These are phyloP conservation scores for Stenopsyche tienmushanensis DNA, from an alignment of 1,140 invertebrate species.

Conservation along the genomic window DNA sequence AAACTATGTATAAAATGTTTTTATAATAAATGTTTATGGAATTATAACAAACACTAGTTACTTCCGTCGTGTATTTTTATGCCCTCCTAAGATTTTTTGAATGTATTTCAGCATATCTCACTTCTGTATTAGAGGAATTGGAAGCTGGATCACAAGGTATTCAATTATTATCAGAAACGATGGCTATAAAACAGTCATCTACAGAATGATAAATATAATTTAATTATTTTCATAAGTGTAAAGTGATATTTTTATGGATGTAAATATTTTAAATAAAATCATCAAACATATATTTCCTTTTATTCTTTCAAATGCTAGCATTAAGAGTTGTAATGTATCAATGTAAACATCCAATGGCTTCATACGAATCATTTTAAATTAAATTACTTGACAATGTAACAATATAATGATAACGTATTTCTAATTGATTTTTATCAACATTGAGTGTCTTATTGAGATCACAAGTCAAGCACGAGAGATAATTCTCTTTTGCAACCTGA, in stretches of 20 bases:
- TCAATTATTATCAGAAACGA: slow-evolving; percentile 21
- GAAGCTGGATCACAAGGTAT: slow-evolving; percentile 31
- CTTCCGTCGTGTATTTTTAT: background rate
- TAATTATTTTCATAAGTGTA: no score
- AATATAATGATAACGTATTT: no score
- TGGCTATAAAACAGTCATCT: slow-evolving; percentile 18
- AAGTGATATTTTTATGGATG: no score
- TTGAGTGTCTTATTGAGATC: no score
- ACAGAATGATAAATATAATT: slow-evolving; percentile 6
- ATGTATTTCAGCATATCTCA: slow-evolving; percentile 36
- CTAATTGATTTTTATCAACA: no score
- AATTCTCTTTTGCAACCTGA: no score
- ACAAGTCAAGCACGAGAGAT: no score
- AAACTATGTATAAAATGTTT: slow-evolving; percentile 4
- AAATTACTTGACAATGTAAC: no score
- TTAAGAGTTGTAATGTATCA: background rate
- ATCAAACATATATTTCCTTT: background rate
- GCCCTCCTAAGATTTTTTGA: no score
- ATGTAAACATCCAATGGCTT: no score
- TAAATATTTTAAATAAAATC: no score
- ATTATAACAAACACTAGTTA: slow-evolving; percentile 9
- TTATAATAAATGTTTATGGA: background rate
- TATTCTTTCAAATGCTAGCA: background rate
- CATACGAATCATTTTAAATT: no score
- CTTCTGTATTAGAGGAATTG: slow-evolving; percentile 35